Percentiles rank a stretch among this genome's conserved stretches.
Evolutionary conservation across 2,888 invertebrate genomes (phyloP).

Genomic region (Clunio marinus): DNA sequence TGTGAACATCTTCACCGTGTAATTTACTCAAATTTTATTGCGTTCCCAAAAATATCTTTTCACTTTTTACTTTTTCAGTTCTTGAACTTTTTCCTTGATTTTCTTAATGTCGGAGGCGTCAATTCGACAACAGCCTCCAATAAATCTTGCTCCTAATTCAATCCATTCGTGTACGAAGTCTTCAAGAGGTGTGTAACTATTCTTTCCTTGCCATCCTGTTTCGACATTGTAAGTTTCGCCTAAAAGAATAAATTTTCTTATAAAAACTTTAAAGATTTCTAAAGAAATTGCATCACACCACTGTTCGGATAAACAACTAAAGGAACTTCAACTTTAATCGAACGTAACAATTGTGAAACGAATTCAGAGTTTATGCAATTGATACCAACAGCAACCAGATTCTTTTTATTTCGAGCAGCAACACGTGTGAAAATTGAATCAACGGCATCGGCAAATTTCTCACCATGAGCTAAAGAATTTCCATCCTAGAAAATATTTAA

Average conservation of each 20-base stretch:
- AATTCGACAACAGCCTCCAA: constrained; percentile 91
- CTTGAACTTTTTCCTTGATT: constrained; percentile 60
- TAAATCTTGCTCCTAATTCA: constrained; percentile 71
- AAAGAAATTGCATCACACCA: too few species aligned
- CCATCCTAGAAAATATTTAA: constrained; percentile 54
- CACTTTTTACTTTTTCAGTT: too few species aligned
- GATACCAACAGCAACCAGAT: constrained; percentile 78
- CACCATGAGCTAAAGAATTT: constrained; percentile 67
- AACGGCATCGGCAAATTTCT: constrained; percentile 69
- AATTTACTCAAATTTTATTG: too few species aligned
- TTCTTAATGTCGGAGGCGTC: constrained; percentile 73
- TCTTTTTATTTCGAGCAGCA: constrained; percentile 60
- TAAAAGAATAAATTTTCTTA: too few species aligned
- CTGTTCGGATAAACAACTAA: constrained; percentile 91
- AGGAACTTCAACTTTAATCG: constrained; percentile 57
- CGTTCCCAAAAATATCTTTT: too few species aligned
- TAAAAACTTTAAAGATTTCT: too few species aligned
- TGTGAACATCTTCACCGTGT: too few species aligned
- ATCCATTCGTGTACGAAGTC: constrained; percentile 76
- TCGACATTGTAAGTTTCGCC: constrained; percentile 46
- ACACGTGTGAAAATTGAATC: constrained; percentile 61
- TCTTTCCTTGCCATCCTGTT: constrained; percentile 62
- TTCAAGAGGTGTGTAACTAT: constrained; percentile 66
- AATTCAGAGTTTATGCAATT: constrained; percentile 76
- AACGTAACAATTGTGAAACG: constrained; percentile 59